Evolutionary conservation across 23 tunicate genomes (phyloP), one percentile per base, ranked within the genome.

Genomic region (Halocynthia roretzi): DNA sequence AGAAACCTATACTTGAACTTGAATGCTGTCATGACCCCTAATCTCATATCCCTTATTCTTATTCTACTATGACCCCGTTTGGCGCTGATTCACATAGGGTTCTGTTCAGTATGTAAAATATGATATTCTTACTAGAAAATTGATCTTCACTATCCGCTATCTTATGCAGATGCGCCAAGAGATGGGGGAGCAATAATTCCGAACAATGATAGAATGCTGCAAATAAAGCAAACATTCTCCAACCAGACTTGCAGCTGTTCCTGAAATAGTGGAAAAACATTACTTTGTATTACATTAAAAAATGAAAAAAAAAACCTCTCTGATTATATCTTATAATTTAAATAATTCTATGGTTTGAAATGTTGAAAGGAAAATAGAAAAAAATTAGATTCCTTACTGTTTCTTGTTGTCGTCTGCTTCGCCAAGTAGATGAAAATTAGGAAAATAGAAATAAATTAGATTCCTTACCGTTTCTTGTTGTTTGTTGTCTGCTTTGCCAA

Each of bases 161-260:
- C 14, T 14, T 54, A 54, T 74, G 21, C 68, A 74, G 56, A 56
- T 74, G 78, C 0, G 78, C 78, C 11, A 52, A 64, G 20, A 74
- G 56, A 6, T 74, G 14, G 5, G 64, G 78, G 5, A 74, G 78
- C 10, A 74, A 48, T 54, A 74, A 5, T 20, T 74, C 56, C 22
- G 78, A 74, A 48, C 78, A 74, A 15, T 52, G 55, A 54, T 53
- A 74, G 56, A 50, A 74, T 20, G 78, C 78, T n/a, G 56, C 5
- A 48, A 74, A 74, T 8, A 74, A 10, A 53, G 78, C 56, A 74
- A 74, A 74, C 10, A 74, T 19, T 74, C 56, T 52, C 78, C 78
- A 74, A 0, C 78, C 78, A 10, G 48, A 48, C 19, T 10, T 65
- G 70, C 70, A 65, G 70, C 70, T 65, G 14, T 40, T 10, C 10